A percentile compares a stretch with the other conserved stretches of the same genome.
Evolutionary conservation across 2,888 invertebrate genomes (phyloP).

Genomic region (Sicus ferrugineus): DNA sequence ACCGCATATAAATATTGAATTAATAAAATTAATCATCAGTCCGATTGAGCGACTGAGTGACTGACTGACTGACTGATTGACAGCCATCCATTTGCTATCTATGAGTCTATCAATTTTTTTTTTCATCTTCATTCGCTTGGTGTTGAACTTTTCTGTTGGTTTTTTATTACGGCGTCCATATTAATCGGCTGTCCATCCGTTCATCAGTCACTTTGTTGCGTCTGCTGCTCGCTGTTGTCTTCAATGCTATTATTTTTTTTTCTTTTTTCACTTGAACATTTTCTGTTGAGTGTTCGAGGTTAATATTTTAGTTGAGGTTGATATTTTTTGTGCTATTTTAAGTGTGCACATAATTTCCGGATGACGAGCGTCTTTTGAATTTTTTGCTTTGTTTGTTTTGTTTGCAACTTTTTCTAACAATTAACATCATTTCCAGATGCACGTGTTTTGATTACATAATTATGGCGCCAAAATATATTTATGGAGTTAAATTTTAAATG

Average conservation of each 20-base stretch:
- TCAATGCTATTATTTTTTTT: neutral
- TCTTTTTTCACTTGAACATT: neutral
- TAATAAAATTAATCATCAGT: neutral
- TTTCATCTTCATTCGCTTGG: neutral
- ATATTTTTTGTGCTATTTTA: too few relatives aligned
- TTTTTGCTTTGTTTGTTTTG: neutral
- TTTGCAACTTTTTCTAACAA: neutral
- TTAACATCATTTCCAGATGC: neutral
- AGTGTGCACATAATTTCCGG: neutral
- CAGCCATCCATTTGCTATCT: neutral
- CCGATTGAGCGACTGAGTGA: neutral
- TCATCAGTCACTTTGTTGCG: neutral
- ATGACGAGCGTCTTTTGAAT: neutral
- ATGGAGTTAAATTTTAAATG: neutral
- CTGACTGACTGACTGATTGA: neutral
- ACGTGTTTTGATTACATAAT: neutral
- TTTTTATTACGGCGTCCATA: neutral
- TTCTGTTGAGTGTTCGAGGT: neutral
- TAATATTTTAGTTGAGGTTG: too few relatives aligned
- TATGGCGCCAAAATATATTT: neutral
- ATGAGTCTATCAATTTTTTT: neutral
- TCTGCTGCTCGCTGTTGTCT: neutral
- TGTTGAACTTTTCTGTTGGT: neutral
- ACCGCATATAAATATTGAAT: neutral
- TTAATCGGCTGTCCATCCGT: neutral